phyloP scores from a whole-genome alignment of 1,140 invertebrate species.

The Tetranychus urticae region DNA sequence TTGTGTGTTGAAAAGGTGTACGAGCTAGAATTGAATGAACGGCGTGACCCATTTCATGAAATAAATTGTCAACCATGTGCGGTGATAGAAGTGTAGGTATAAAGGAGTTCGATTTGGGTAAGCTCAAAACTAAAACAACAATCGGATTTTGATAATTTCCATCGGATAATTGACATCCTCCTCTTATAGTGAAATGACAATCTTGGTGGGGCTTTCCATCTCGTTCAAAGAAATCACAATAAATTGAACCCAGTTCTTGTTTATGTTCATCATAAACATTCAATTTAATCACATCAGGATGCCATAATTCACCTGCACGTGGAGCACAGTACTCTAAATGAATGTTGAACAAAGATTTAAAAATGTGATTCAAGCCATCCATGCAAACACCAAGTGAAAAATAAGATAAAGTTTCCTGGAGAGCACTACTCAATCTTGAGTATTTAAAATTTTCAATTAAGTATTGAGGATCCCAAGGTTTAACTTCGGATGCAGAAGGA shows the following conservation, averaged over 20 bases:
- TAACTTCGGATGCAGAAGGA: slow-evolving; percentile 22
- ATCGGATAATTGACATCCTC: slow-evolving; percentile 52
- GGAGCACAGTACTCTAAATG: slow-evolving; percentile 41
- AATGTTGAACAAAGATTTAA: slow-evolving; percentile 53
- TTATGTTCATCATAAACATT: slow-evolving; percentile 38
- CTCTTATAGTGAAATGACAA: slow-evolving; percentile 93
- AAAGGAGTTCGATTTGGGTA: slow-evolving; percentile 35
- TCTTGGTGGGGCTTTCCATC: slow-evolving; percentile 77
- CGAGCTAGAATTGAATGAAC: slow-evolving; percentile 94
- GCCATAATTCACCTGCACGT: slow-evolving; percentile 55
- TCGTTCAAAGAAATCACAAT: slow-evolving; percentile 87
- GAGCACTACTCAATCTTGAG: slow-evolving; percentile 14
- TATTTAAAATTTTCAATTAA: slow-evolving; percentile 16
- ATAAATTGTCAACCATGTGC: slow-evolving; percentile 74
- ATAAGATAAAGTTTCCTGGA: slow-evolving; percentile 48
- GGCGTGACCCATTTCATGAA: slow-evolving; percentile 98
- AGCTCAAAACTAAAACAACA: slow-evolving; percentile 77
- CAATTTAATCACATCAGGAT: slow-evolving; percentile 63
- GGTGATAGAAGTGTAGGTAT: slow-evolving; percentile 52
- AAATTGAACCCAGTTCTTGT: slow-evolving; percentile 75
- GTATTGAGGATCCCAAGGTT: slow-evolving; percentile 64
- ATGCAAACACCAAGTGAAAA: slow-evolving; percentile 85
- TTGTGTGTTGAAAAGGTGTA: slow-evolving; percentile 86
- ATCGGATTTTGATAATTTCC: slow-evolving; percentile 29
- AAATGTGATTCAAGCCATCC: slow-evolving; percentile 73